Evolutionary conservation across 2,797 vertebrate genomes (phyloP), one percentile per base, ranked within the genome.

Genomic region (Falco naumanni): DNA sequence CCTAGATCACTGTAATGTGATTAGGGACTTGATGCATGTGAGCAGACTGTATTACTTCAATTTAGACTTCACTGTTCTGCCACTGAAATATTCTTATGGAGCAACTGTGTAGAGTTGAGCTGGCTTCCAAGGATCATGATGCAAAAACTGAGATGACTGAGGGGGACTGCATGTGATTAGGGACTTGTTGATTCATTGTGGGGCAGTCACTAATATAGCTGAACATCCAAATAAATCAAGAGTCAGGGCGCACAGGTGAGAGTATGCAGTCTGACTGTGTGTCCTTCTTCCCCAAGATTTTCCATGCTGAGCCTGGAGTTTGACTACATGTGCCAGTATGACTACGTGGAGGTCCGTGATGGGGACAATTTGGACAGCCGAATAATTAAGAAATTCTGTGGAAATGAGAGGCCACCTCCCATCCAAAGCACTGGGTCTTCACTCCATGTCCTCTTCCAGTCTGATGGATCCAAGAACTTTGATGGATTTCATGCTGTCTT

Each of bases 381-480:
- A 63, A 98, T 99, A 71, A 99, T 99, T 79, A 99, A 98, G 63
- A 98, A 99, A 74, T 99, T 98, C 97, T 99, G 99, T 96, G 99
- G 99, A 81, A 99, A 99, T 39, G 99, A 98, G 95, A 98, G 98
- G 66, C 99, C 99, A 0, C 97, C 97, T 37, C 98, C 99, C 3
- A 98, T 99, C 82, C 98, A 97, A 84, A 99, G 99, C 98, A 98
- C 98, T 0, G 98, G 99, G 18, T 98, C 98, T 96, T 98, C 98
- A 20, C 98, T 99, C 81, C 99, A 99, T 70, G 74, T 99, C 71
- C 98, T 99, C 81, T 99, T 99, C 96, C 98, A 98, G 84, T 99
- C 99, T 2, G 99, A 99, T 83, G 99, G 99, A 64, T 99, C 99
- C 93, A 99, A 99, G 97, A 99, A 99, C 89, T 99, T 99, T 57